These are phyloP conservation scores for Cotesia congregata DNA, from an alignment of 2,888 invertebrate genomes.

Conservation along the genomic window DNA sequence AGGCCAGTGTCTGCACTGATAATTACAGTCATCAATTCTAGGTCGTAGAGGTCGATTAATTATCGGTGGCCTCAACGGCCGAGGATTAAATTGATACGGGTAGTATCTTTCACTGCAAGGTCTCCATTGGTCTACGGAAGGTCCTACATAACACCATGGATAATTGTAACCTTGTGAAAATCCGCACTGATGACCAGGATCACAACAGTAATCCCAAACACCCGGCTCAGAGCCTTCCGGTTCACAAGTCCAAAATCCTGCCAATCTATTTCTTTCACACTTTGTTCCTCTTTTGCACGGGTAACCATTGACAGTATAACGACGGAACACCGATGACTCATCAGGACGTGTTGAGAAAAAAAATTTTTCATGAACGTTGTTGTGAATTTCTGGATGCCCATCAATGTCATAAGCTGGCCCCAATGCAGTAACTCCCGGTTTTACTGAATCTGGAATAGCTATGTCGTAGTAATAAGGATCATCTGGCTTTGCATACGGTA, in stretches of 20 bases:
- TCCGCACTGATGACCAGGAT: conserved; percentile 86
- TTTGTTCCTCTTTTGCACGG: conserved; percentile 80
- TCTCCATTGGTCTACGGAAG: conserved; percentile 84
- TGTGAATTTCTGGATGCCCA: not conserved
- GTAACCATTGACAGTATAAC: conserved; percentile 86
- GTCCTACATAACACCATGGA: conserved; percentile 91
- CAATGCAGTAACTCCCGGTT: not conserved
- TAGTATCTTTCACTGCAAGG: conserved; percentile 89
- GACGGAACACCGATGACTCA: conserved; percentile 76
- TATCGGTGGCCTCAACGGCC: conserved; percentile 56
- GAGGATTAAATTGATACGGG: conserved; percentile 72
- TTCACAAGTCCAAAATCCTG: conserved; percentile 89
- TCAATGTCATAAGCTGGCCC: conserved; percentile 12
- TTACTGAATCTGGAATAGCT: conserved; percentile 14
- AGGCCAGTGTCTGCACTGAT: conserved; percentile 77
- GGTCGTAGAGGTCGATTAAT: conserved; percentile 71
- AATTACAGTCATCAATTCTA: conserved; percentile 22
- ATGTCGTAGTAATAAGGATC: conserved; percentile 36
- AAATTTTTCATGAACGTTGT: conserved; percentile 24
- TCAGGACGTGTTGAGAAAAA: conserved; percentile 61
- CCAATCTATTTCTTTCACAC: conserved; percentile 81
- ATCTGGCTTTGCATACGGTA: conserved; percentile 30
- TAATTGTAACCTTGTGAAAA: conserved; percentile 86
- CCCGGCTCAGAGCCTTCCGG: conserved; percentile 80
- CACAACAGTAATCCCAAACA: conserved; percentile 90